Conservation (phyloP, 2,113 vertebrate genomes). For the Hippocampus abdominalis region DNA sequence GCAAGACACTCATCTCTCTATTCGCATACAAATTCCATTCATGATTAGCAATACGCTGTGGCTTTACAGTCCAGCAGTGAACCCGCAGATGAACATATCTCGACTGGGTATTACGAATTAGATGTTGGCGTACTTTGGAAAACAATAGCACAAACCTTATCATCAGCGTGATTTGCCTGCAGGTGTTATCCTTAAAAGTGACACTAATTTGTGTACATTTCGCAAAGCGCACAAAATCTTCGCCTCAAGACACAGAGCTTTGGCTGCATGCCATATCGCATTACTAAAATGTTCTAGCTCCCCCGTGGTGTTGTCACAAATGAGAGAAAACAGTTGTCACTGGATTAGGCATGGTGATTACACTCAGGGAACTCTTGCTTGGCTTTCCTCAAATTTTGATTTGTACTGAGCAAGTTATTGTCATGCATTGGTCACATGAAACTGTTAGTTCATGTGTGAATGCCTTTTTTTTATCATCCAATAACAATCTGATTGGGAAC, state of each 20-base stretch:
- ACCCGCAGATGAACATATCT: constrained; percentile 8
- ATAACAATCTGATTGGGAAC: not conserved
- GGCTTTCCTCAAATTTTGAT: constrained; percentile 42
- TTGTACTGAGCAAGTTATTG: constrained; percentile 45
- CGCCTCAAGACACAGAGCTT: constrained; percentile 40
- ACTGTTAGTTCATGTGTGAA: constrained; percentile 28
- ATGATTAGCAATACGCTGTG: constrained; percentile 32
- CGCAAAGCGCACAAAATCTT: constrained; percentile 59
- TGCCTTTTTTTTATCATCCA: constrained; percentile 4
- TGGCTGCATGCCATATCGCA: constrained; percentile 58
- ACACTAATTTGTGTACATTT: constrained; percentile 70
- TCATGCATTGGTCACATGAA: constrained; percentile 41
- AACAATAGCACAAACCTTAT: constrained; percentile 54
- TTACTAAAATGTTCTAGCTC: constrained; percentile 55
- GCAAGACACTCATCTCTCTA: constrained; percentile 49
- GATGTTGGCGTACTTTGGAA: constrained; percentile 23
- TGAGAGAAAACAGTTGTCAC: constrained; percentile 58
- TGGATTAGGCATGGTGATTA: constrained; percentile 61
- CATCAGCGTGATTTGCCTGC: constrained; percentile 48
- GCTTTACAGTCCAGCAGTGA: not conserved
- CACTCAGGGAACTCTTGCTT: constrained; percentile 49
- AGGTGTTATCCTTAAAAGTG: constrained; percentile 61
- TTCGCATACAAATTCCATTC: constrained; percentile 28
- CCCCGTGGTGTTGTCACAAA: constrained; percentile 59
- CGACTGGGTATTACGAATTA: constrained; percentile 26